These are phyloP conservation scores for Pseudois nayaur DNA, from an alignment of 2,113 vertebrate species.

Conservation along the genomic window DNA sequence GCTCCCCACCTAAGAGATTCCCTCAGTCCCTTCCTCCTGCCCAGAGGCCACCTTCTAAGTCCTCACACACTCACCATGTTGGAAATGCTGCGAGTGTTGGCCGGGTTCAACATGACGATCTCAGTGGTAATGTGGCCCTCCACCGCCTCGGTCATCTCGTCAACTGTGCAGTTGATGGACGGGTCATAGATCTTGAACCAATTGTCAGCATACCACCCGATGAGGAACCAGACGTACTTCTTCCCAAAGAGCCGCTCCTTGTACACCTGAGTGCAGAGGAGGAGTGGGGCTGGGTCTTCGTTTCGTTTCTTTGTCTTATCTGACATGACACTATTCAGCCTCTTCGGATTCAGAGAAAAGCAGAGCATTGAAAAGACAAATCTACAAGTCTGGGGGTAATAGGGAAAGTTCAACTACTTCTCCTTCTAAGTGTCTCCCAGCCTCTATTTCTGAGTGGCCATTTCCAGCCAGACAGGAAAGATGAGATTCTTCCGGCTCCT, in stretches of 20 bases:
- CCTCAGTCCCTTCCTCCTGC: background rate
- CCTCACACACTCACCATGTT: slow-evolving; percentile 85
- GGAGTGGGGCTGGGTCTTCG: background rate
- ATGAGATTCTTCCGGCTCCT: background rate
- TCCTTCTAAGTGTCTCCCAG: background rate
- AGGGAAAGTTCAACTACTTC: background rate
- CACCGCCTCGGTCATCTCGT: slow-evolving; percentile 95
- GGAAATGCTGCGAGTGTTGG: slow-evolving; percentile 93
- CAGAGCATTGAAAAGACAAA: background rate
- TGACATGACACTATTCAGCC: background rate
- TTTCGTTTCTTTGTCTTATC: background rate
- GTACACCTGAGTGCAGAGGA: slow-evolving; percentile 85
- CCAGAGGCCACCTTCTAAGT: background rate
- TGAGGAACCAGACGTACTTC: slow-evolving; percentile 97
- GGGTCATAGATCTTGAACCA: slow-evolving; percentile 97
- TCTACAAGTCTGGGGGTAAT: background rate
- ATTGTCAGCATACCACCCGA: slow-evolving; percentile 97
- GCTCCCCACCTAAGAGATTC: background rate
- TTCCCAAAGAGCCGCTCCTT: slow-evolving; percentile 97
- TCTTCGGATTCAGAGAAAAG: background rate
- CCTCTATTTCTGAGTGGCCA: background rate
- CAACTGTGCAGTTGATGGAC: slow-evolving; percentile 94
- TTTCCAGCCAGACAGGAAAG: background rate
- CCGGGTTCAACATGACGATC: slow-evolving; percentile 97
- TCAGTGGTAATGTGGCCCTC: slow-evolving; percentile 97